Evolutionary conservation across 2,113 vertebrate species (phyloP), one percentile per base, ranked within the genome.

Genomic region (Mustela lutreola): DNA sequence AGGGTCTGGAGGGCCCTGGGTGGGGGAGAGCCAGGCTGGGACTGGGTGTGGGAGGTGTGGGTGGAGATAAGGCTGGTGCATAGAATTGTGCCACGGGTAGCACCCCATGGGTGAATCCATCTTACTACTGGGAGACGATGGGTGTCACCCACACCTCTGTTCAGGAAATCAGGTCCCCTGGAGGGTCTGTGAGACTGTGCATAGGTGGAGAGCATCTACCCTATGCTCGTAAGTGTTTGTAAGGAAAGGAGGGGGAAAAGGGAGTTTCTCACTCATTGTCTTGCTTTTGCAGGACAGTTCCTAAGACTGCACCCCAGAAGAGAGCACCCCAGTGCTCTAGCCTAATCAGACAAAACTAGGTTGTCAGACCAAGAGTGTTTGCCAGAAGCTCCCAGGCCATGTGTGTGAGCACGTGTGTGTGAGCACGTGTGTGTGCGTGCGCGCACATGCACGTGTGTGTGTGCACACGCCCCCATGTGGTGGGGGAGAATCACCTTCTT

Each of bases 161-260:
- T 15, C 36, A 42, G 83, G 79, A 31, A 42, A 2, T 15, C 50
- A 11, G 5, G 22, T 67, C 48, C 12, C 73, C 33, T 5, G 2
- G 6, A 58, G 45, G 16, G 4, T n/a, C 4, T 50, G 7, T 5
- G 70, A 65, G 56, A n/a, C 26, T 11, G 60, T 42, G 39, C 0
- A 4, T 3, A 58, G 8, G 15, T 71, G 60, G 19, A 19, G 14
- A 7, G 26, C 15, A 4, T 14, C 56, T 18, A 4, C 45, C 14
- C 0, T 19, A 5, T 2, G 24, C 62, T 33, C 36, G 0, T 22
- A 31, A 11, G 1, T 28, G 14, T 4, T 15, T 7, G 67, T 11
- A 3, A 19, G 16, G 62, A 50, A 8, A 22, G 45, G 26, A 11
- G 8, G 1, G 45, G 33, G 6, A 33, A 4, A 50, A 6, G 22